Base-by-base conservation (phyloP, 30 jellyfish, hydroid and myxozoan species). In the Aurelia sp. region DNA sequence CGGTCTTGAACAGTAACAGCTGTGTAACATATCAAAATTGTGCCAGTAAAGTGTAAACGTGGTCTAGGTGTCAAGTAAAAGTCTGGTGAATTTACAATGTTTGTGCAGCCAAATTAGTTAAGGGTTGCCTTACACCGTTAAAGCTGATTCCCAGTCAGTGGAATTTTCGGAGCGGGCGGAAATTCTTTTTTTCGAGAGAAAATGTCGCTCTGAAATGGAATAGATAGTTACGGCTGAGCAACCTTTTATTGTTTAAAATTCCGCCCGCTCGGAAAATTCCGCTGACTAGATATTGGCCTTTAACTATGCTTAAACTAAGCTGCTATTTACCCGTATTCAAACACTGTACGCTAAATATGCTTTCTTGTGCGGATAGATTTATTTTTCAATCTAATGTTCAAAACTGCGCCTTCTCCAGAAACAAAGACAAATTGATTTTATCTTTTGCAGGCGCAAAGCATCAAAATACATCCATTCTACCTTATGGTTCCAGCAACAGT, bases 401-500 rank as follows among this genome's bases (percentile, higher is more conserved):
- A 7, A 0, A 8, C 55, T 44, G 3, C 2, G 55, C 55, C 13
- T 8, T 44, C 9, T 44, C 7, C 15, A 7, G 55, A 61, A n/a
- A 24, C 27, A 61, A n/a, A 12, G 27, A 5, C 41, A 64, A 38
- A 18, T 1, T 21, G 33, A 10, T 59, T 41, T 61, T 38, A 17
- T 60, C 38, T 20, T 30, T 65, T 68, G 50, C 76, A 94, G 99
- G 96, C 95, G 1, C 96, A 88, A 66, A 94, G 96, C 62, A 88
- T 94, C 72, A 41, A 24, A 5, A 88, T 94, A n/a, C 96, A 94
- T 80, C 99, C 99, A 17, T 86, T 17, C 66, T 94, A 88, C 67
- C 81, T 94, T 70, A 94, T 94, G 99, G 63, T 94, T 12, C 99
- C 99, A 5, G 97, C 99, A 2, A 78, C 99, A 6, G 97, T 90